Base-by-base conservation (phyloP, 2,797 vertebrate species). In the Enteromius paludinosus region DNA sequence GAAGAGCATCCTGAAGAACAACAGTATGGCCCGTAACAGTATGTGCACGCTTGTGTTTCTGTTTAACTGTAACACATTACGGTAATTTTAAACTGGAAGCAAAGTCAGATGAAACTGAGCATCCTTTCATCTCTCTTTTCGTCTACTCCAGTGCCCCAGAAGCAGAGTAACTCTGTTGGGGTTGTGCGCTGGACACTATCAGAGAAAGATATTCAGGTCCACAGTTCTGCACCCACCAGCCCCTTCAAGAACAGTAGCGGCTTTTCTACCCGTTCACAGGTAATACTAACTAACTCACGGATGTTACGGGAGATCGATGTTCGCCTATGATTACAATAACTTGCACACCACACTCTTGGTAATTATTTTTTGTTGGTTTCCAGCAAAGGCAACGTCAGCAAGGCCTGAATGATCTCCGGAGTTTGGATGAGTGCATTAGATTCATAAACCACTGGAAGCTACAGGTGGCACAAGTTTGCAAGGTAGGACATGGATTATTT, bases 391-490 rank as follows among this genome's bases (percentile, higher is more conserved):
- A 86, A 35, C 90, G 87, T 28, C 92, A 93, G 87, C 91, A 83
- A 20, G 5, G 88, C 82, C 84, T 95, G 83, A 92, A 86, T 75
- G 90, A 95, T 2, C 91, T 95, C 6, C 90, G 92, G 68, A 95
- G 90, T 84, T 90, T 95, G 78, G 91, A 95, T 79, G 93, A 95
- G 87, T 95, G 95, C 78, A 90, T 95, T 35, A 83, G 88, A 75
- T 95, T 95, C 89, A 93, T 95, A 79, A 85, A 92, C 3, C 86
- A 89, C 88, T 95, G 95, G 95, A 95, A 94, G 83, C 82, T 92
- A 66, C 92, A 95, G 59, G 95, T 95, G 88, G 93, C 91, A 71
- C 87, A 90, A 85, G 92, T 95, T 33, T 94, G 93, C 82, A 94
- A 93, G 94, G 95, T 95, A 89, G 79, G 84, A 2, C 65, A 33